Evolutionary conservation across 2,797 vertebrate genomes (phyloP), one percentile per base, ranked within the genome.

Genomic region (Apogon talboti): DNA sequence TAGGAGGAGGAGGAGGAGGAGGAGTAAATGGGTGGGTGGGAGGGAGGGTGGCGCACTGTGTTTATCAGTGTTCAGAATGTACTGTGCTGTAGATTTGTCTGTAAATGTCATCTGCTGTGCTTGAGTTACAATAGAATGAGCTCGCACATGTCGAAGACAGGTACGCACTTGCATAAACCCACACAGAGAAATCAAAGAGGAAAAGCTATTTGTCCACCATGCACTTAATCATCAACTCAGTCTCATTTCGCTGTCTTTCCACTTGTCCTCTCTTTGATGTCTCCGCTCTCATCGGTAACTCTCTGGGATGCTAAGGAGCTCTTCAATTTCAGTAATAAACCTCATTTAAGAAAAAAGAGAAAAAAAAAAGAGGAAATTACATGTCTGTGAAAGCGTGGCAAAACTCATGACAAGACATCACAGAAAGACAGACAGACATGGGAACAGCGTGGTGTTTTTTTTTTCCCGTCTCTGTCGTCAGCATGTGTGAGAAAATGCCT

Each of bases 11-110:
- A 46, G 61, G 68, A 64, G 61, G 74, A 76, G 71, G 86, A 81
- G 65, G 67, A 87, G 53, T 51, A 84, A 60, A 43, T 37, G 63
- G 57, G 51, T 51, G 59, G 58, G 53, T 71, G 58, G 74, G 66
- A 83, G 30, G 52, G 52, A 70, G 66, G 70, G 64, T 70, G 75
- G 46, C 66, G 70, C 47, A 46, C 54, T 30, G 65, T 85, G 81
- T 84, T 89, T 82, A 86, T 85, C 76, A 58, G 77, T 69, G 86
- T 66, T 88, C 86, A 87, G 87, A 85, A 90, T 87, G 89, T 89
- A 75, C 86, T 86, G 86, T 89, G 65, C 87, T 68, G 69, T 74
- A 76, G 76, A 81, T 84, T 84, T 84, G 71, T 78, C 70, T 79
- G 83, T 83, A 86, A 91, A 87, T 89, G 87, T 87, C 84, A 91